phyloP scores from a whole-genome alignment of 2,888 invertebrate species.

The Zootermopsis nevadensis region DNA sequence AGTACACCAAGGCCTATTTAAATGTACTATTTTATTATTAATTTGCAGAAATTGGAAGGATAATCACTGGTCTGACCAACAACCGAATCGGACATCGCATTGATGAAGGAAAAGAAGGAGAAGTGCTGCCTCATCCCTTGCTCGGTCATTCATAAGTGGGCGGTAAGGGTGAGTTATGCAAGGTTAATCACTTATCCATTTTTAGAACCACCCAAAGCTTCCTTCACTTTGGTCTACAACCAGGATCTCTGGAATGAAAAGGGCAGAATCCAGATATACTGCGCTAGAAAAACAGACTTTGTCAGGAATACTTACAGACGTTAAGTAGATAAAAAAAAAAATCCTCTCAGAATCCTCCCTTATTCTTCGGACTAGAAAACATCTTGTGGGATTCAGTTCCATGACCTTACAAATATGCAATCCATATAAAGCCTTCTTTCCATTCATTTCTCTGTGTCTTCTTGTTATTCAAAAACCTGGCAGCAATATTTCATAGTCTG shows the following conservation, averaged over 20 bases:
- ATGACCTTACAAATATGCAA: slow-evolving; percentile 13
- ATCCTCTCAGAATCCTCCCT: neutral
- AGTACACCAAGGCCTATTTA: too few species aligned
- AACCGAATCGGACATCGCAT: too few species aligned
- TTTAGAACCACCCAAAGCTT: too few species aligned
- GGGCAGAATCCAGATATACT: neutral
- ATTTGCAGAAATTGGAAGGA: too few species aligned
- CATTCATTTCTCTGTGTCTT: slow-evolving; percentile 13
- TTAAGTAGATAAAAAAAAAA: neutral
- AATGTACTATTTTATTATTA: too few species aligned
- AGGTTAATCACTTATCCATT: too few species aligned
- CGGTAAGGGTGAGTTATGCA: too few species aligned
- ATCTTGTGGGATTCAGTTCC: neutral
- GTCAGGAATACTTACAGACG: neutral
- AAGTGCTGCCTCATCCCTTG: too few species aligned
- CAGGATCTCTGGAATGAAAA: neutral
- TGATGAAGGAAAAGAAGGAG: too few species aligned
- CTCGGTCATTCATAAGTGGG: too few species aligned
- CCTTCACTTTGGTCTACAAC: neutral
- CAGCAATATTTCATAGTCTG: slow-evolving; percentile 34
- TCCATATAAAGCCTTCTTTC: slow-evolving; percentile 9
- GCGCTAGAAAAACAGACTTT: neutral
- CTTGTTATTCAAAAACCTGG: slow-evolving; percentile 35
- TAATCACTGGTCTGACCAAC: too few species aligned
- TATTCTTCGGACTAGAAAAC: neutral